phyloP scores from a whole-genome alignment of 2,888 invertebrate genomes.

The Drosophila emarginata region DNA sequence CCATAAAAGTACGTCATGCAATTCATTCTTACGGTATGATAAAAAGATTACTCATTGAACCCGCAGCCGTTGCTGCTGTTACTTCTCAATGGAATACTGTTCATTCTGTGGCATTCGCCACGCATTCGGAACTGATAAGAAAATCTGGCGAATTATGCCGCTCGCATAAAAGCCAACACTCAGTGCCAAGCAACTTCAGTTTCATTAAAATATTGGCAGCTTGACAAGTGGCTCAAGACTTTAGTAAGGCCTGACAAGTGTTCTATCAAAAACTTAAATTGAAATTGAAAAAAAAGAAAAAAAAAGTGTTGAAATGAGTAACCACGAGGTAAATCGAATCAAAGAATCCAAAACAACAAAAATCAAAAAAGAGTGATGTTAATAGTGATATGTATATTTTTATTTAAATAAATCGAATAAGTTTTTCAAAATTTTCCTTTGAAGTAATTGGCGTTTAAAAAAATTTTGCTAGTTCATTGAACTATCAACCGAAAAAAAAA shows the following conservation, averaged over 20 bases:
- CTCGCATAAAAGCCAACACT: slow-evolving; percentile 23
- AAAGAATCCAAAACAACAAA: not conserved
- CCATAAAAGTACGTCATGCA: slow-evolving; percentile 10
- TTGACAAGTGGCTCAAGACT: slow-evolving; percentile 2
- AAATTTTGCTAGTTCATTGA: too few relatives aligned
- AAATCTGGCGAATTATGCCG: slow-evolving; percentile 16
- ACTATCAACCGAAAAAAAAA: too few relatives aligned
- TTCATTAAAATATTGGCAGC: not conserved
- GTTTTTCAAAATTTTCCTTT: too few relatives aligned
- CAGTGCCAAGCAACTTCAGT: slow-evolving; percentile 18
- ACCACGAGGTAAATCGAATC: not conserved
- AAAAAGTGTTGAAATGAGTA: not conserved
- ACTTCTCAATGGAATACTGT: slow-evolving; percentile 11
- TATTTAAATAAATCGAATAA: too few relatives aligned
- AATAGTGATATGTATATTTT: too few relatives aligned
- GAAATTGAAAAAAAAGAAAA: not conserved
- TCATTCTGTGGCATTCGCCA: slow-evolving; percentile 2
- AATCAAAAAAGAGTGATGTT: slow-evolving; percentile 34
- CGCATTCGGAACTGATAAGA: slow-evolving; percentile 36
- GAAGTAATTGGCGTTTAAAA: too few relatives aligned
- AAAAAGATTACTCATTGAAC: slow-evolving; percentile 32
- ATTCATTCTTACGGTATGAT: not conserved
- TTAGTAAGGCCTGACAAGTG: not conserved
- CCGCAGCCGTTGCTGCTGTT: slow-evolving; percentile 6
- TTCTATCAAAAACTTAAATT: slow-evolving; percentile 3